These are phyloP conservation scores for Masticophis lateralis DNA, from an alignment of 2,797 vertebrate species.

Conservation along the genomic window DNA sequence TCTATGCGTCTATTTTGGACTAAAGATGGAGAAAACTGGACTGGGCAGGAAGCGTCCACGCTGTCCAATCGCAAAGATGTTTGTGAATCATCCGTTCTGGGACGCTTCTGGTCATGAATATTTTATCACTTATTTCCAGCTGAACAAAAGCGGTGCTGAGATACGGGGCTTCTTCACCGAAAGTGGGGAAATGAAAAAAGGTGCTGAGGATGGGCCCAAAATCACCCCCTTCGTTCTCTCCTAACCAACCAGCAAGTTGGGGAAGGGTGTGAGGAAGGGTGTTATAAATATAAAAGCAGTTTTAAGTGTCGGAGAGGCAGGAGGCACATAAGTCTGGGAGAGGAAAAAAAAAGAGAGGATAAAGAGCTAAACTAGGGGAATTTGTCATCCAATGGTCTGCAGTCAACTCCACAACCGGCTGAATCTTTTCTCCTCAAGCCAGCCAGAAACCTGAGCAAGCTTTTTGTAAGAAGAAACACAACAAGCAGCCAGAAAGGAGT, in stretches of 20 bases:
- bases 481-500: background rate
- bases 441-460: slow-evolving; percentile 22
- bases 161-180: too few species aligned
- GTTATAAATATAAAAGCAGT: background rate
- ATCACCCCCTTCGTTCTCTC: background rate
- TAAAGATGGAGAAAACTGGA: background rate
- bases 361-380: slow-evolving; percentile 34
- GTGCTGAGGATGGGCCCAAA: too few species aligned
- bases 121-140: background rate
- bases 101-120: background rate
- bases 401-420: slow-evolving; percentile 23
- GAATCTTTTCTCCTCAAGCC: background rate
- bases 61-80: background rate
- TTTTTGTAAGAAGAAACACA: background rate
- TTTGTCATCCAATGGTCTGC: slow-evolving; percentile 45
- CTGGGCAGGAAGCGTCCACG: too few species aligned
- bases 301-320: background rate
- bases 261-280: background rate
- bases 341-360: background rate
- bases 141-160: background rate
- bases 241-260: background rate
- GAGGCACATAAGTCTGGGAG: too few species aligned
- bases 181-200: too few species aligned
- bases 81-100: background rate
- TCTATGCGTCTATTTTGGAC: background rate